These are phyloP conservation scores for Drosophila lutescens DNA, from an alignment of 2,888 invertebrate genomes.

Conservation along the genomic window DNA sequence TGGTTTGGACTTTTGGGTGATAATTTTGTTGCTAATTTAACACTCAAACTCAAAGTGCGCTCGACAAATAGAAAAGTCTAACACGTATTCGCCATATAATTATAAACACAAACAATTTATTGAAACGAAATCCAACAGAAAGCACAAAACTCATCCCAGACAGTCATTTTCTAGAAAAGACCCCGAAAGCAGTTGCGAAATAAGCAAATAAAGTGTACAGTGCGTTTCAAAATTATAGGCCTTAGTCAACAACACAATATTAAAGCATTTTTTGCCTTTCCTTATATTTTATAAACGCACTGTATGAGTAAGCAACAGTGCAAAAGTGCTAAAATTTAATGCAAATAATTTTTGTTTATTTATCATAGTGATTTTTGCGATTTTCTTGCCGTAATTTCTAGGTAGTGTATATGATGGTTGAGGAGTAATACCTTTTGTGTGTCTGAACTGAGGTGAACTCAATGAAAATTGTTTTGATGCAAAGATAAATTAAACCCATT, in stretches of 20 bases:
- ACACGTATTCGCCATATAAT: constrained; percentile 52
- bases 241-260: too few relatives aligned
- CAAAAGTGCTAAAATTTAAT: constrained; percentile 45
- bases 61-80: constrained; percentile 41
- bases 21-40: constrained; percentile 44
- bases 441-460: constrained; percentile 7
- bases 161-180: constrained; percentile 29
- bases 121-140: constrained; percentile 39
- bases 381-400: constrained; percentile 19
- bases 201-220: constrained; percentile 4
- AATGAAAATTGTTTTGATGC: background rate
- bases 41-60: constrained; percentile 54
- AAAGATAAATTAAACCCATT: background rate
- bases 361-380: background rate
- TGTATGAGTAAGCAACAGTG: constrained; percentile 17
- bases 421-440: background rate
- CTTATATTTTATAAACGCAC: background rate
- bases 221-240: background rate
- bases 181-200: constrained; percentile 18
- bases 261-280: too few relatives aligned
- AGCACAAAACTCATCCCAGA: constrained; percentile 36
- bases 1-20: constrained; percentile 14
- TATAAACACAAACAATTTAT: constrained; percentile 43
- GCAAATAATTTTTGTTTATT: constrained; percentile 36
- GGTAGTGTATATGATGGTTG: constrained; percentile 7